Conservation (phyloP, 2,113 vertebrate species). For the Aleadryas rufinucha region DNA sequence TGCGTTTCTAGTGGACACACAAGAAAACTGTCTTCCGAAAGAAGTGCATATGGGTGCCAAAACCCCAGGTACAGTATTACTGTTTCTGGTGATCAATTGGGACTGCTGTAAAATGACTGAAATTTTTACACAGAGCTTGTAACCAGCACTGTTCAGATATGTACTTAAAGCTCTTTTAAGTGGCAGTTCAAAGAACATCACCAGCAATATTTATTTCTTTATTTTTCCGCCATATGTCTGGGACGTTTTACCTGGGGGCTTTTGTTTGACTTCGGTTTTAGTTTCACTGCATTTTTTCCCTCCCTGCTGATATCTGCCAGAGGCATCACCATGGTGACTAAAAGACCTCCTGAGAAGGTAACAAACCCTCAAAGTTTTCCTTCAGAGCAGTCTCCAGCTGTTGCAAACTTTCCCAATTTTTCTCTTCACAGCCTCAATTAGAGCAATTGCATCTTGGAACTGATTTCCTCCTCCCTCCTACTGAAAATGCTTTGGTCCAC, state of each 20-base stretch:
- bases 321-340: conserved; percentile 58
- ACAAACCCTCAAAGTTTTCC: conserved; percentile 59
- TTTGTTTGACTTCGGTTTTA: background rate
- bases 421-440: conserved; percentile 71
- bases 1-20: background rate
- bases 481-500: conserved; percentile 71
- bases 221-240: background rate
- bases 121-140: background rate
- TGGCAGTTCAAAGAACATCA: background rate
- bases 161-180: background rate
- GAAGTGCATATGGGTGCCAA: background rate
- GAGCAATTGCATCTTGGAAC: conserved; percentile 57
- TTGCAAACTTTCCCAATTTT: conserved; percentile 65
- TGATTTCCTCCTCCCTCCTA: conserved; percentile 59
- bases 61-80: background rate
- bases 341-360: conserved; percentile 63
- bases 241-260: background rate
- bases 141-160: background rate
- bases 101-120: background rate
- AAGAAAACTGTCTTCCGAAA: background rate
- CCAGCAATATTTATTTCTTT: background rate
- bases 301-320: background rate
- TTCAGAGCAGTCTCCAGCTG: conserved; percentile 58
- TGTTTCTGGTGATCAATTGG: background rate
- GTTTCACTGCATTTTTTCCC: background rate